Evolutionary conservation across 2,797 vertebrate species (phyloP), one percentile per base, ranked within the genome.

Genomic region (Cheirogaleus major): DNA sequence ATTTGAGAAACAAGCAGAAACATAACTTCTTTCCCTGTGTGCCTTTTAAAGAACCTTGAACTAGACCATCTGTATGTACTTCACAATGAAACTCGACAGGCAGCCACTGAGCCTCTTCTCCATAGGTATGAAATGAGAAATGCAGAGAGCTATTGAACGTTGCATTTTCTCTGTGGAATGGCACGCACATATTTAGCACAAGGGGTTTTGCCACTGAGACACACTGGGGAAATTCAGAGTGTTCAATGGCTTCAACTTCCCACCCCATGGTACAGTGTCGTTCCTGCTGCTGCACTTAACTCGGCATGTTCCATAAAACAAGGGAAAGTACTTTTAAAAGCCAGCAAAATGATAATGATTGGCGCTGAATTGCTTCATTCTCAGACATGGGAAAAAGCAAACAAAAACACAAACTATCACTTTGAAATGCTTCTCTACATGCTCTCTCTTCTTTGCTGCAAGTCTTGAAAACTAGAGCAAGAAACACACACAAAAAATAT

Each of bases 141-240:
- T 84, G 97, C 88, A 5, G 63, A 96, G 91, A 95, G 88, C 93
- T 93, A 95, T 73, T 0, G 10, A 98, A 97, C 95, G n/a, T 38
- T 50, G 75, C 94, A 97, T 98, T 98, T 98, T 98, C 98, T 98
- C 98, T 98, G 98, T 96, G 97, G 97, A 98, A 93, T 43, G 91
- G 83, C 94, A 93, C 84, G 91, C 93, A 96, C 48, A 75, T 95
- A 98, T 97, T 98, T 97, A 98, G 91, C 87, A 96, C 90, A 89
- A 96, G 91, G 87, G 76, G 95, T 89, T 95, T 79, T 97, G 94
- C 85, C 97, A 96, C 96, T 81, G 45, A 80, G 93, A 97, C 95
- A 59, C 92, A 97, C 98, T 91, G 98, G 93, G 95, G 96, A 96
- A 98, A 97, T 97, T 93, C 61, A 93, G 79, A 97, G 95, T 0